These are phyloP conservation scores for Trogon melanurus DNA, from an alignment of 2,113 vertebrate genomes.

Conservation along the genomic window DNA sequence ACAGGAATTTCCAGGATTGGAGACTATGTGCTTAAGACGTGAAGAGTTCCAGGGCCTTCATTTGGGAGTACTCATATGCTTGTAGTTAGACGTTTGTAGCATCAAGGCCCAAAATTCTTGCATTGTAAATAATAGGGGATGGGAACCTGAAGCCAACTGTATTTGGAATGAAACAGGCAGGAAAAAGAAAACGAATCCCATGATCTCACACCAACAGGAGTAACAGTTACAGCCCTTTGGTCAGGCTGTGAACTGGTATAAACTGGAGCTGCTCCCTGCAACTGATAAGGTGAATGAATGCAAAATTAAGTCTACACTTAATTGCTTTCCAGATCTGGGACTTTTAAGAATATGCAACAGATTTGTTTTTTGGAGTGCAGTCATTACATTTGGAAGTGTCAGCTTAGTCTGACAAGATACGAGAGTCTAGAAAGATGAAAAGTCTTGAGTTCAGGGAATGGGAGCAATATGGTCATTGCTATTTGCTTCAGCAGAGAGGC, in stretches of 20 bases:
- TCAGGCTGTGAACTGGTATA: background rate
- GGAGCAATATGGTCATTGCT: slow-evolving; percentile 2
- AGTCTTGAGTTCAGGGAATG: background rate
- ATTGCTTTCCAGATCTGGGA: background rate
- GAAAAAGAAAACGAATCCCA: background rate
- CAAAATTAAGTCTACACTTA: background rate
- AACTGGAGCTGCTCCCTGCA: background rate
- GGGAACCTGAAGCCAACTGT: slow-evolving; percentile 48
- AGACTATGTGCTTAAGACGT: background rate
- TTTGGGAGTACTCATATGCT: slow-evolving; percentile 56
- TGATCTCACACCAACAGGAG: slow-evolving; percentile 6
- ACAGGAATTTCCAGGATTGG: slow-evolving; percentile 45
- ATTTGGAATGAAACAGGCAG: slow-evolving; percentile 26
- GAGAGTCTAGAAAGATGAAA: slow-evolving; percentile 2
- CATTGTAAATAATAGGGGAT: slow-evolving; percentile 50
- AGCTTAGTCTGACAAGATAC: background rate
- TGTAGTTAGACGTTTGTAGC: slow-evolving; percentile 59
- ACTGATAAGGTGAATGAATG: background rate
- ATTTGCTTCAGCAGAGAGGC: background rate
- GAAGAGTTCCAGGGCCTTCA: slow-evolving; percentile 63
- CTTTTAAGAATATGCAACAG: background rate
- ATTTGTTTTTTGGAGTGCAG: background rate
- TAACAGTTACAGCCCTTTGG: background rate
- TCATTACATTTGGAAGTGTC: background rate
- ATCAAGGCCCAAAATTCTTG: slow-evolving; percentile 29